Conservation (phyloP, 1,140 invertebrate species). For the Meloidogyne hapla region DNA sequence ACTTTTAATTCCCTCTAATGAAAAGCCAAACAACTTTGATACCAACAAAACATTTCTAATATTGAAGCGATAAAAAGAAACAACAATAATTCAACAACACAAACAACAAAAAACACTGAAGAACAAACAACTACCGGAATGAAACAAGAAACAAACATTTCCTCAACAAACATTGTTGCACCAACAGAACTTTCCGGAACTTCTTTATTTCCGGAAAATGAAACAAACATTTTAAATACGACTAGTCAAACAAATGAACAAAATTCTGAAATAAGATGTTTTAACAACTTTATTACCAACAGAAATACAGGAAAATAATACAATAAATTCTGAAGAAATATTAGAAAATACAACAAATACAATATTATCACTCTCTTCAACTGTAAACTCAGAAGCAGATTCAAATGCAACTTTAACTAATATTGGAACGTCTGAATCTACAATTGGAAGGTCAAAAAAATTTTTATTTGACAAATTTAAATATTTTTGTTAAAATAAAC, state of each 20-base stretch:
- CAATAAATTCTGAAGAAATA: not conserved
- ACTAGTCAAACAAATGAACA: not conserved
- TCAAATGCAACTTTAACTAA: not conserved
- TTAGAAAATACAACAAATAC: not conserved
- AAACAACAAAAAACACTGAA: not conserved
- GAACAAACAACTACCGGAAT: not conserved
- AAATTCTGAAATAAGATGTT: not conserved
- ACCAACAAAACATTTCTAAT: not conserved
- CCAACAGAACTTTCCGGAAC: not conserved
- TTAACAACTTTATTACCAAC: not conserved
- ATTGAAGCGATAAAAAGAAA: slow-evolving; percentile 14
- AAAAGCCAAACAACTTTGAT: not conserved
- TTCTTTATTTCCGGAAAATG: not conserved
- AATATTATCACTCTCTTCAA: not conserved
- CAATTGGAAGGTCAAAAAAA: slow-evolving; percentile 7
- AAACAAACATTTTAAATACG: not conserved
- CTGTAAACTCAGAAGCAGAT: not conserved
- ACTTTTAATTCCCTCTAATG: not conserved
- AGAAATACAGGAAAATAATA: not conserved
- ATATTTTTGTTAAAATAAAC: no score
- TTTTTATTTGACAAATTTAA: not conserved
- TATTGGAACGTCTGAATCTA: slow-evolving; percentile 15
- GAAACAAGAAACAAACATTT: slow-evolving; percentile 1
- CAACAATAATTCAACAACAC: not conserved
- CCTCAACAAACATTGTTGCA: not conserved